Evolutionary conservation across 2,797 vertebrate species (phyloP).

Genomic region (Fratercula arctica): DNA sequence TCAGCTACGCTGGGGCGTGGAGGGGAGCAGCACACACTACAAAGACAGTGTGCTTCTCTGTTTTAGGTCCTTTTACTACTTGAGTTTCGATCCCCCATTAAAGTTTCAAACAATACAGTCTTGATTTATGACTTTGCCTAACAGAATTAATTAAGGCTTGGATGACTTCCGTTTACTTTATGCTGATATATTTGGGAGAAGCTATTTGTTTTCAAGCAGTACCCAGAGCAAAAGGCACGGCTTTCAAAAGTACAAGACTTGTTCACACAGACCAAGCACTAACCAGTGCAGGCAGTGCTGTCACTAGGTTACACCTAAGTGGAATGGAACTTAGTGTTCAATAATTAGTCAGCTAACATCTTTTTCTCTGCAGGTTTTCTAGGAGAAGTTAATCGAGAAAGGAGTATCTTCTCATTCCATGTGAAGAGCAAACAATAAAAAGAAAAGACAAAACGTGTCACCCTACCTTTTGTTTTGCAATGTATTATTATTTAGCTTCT

Average conservation of each 20-base stretch:
- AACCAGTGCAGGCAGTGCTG: background rate
- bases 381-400: constrained; percentile 6
- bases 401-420: background rate
- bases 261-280: background rate
- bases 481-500: constrained; percentile 17
- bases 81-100: background rate
- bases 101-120: background rate
- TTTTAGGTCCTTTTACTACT: background rate
- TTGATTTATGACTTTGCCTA: background rate
- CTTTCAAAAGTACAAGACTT: background rate
- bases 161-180: background rate
- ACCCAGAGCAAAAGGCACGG: background rate
- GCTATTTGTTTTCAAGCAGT: background rate
- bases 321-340: constrained; percentile 25
- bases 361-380: constrained; percentile 17
- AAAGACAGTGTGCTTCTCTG: background rate
- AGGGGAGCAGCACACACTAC: background rate
- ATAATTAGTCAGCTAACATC: background rate
- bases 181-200: background rate
- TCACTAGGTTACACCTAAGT: background rate
- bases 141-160: background rate
- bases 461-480: background rate
- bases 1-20: background rate
- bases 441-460: constrained; percentile 42
- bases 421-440: constrained; percentile 9